Conservation (phyloP, 2,113 vertebrate genomes). For the Alouatta palliata region DNA sequence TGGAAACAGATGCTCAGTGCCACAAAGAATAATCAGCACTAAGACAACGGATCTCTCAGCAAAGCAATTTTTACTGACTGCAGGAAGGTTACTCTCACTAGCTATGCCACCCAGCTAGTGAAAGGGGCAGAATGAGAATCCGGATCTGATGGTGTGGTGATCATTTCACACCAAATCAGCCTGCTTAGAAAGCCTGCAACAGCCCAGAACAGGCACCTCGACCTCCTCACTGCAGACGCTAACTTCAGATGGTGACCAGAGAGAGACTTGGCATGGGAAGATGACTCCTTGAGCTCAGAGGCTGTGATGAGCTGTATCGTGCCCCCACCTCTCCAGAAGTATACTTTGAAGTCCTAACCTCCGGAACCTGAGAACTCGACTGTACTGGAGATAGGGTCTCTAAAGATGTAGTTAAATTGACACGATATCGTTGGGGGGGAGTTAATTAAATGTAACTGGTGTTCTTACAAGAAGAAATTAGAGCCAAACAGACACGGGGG, state of each 20-base stretch:
- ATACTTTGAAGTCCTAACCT: neutral
- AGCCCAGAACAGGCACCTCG: neutral
- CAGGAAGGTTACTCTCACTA: too few relatives aligned
- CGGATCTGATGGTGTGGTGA: neutral
- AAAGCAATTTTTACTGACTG: too few relatives aligned
- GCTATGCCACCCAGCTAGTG: neutral
- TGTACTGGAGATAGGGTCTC: neutral
- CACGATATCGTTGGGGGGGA: neutral
- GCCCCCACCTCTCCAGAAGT: neutral
- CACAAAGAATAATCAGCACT: too few relatives aligned
- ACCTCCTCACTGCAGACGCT: neutral
- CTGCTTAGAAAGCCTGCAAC: neutral
- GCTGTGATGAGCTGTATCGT: neutral
- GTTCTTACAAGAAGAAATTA: neutral
- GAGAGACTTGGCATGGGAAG: neutral
- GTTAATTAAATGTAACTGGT: neutral
- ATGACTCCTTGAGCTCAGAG: neutral
- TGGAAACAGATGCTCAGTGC: too few relatives aligned
- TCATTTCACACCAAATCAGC: rapidly evolving
- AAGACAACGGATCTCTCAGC: too few relatives aligned
- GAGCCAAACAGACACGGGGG: neutral
- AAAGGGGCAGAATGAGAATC: neutral
- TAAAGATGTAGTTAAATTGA: neutral
- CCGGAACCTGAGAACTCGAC: neutral
- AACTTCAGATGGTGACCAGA: neutral